These are phyloP conservation scores for Scaptomyza hsui DNA, from an alignment of 1,140 invertebrate species.

Conservation along the genomic window DNA sequence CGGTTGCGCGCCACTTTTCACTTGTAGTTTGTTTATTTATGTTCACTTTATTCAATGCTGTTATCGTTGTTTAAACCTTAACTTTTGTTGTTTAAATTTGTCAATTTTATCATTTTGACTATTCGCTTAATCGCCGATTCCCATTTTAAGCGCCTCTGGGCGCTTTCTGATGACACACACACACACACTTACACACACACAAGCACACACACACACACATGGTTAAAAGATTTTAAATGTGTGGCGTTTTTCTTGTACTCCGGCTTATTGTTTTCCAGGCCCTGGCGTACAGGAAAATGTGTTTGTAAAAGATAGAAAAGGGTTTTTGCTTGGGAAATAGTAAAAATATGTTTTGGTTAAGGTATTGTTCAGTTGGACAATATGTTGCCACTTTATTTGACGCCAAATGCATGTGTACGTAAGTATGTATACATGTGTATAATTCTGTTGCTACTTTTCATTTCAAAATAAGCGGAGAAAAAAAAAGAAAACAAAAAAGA, in stretches of 20 bases:
- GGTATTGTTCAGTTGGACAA: no score
- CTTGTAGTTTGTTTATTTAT: no score
- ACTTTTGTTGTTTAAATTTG: conserved; percentile 34
- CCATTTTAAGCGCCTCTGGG: conserved; percentile 25
- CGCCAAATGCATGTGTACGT: not conserved
- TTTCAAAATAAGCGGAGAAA: not conserved
- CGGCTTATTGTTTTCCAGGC: no score
- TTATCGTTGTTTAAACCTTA: not conserved
- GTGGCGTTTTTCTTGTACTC: no score
- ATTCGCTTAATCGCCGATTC: conserved; percentile 38
- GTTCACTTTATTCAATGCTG: not conserved
- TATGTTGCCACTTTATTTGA: not conserved
- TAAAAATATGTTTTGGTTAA: no score
- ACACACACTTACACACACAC: no score
- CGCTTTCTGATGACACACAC: conserved; percentile 49
- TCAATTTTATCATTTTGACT: conserved; percentile 35
- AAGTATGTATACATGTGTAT: not conserved
- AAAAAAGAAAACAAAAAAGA: not conserved
- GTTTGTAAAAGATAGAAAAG: no score
- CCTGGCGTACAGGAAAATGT: no score
- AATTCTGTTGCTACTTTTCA: not conserved
- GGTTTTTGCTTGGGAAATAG: no score
- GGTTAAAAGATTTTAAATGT: no score
- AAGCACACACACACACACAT: no score
- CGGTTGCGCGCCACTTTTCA: no score